A percentile compares a stretch with the other conserved stretches of the same genome.
phyloP scores from a whole-genome alignment of 1,140 invertebrate genomes.

The Macrosteles quadrilineatus region DNA sequence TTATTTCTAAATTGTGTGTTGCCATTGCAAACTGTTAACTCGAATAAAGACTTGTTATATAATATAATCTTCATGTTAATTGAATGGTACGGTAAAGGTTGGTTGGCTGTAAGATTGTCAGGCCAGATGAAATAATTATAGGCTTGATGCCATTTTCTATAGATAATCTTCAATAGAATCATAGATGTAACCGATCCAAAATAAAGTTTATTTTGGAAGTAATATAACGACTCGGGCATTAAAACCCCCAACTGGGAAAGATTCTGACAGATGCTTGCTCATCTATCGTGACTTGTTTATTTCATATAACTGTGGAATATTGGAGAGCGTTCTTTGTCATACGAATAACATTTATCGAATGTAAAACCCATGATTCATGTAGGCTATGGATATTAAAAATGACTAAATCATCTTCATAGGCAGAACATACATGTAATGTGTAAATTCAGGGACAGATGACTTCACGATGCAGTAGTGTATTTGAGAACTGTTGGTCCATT shows the following conservation, averaged over 20 bases:
- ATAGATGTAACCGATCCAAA: conserved; percentile 15
- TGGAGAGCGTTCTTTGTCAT: conserved; percentile 27
- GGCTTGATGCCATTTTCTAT: conserved; percentile 14
- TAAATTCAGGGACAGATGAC: neutral
- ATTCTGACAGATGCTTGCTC: conserved; percentile 22
- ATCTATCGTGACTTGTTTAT: conserved; percentile 30
- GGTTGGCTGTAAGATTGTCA: neutral
- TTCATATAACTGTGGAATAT: conserved; percentile 25
- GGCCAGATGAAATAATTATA: neutral
- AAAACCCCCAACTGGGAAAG: conserved; percentile 19
- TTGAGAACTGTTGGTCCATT: conserved; percentile 21
- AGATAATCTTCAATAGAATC: conserved; percentile 12
- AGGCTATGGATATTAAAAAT: conserved; percentile 1
- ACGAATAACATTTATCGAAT: conserved; percentile 11
- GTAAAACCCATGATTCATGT: conserved; percentile 12
- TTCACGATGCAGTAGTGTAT: neutral
- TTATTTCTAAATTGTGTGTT: neutral
- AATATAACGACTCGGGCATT: conserved; percentile 20
- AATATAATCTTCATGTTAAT: conserved; percentile 31
- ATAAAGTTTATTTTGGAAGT: conserved; percentile 24
- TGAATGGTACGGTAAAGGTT: conserved; percentile 4
- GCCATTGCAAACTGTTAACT: neutral
- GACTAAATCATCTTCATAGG: conserved; percentile 1
- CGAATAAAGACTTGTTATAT: conserved; percentile 8
- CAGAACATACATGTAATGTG: neutral